Base-by-base conservation (phyloP, 2,888 invertebrate genomes). In the Drosophila neonasuta region DNA sequence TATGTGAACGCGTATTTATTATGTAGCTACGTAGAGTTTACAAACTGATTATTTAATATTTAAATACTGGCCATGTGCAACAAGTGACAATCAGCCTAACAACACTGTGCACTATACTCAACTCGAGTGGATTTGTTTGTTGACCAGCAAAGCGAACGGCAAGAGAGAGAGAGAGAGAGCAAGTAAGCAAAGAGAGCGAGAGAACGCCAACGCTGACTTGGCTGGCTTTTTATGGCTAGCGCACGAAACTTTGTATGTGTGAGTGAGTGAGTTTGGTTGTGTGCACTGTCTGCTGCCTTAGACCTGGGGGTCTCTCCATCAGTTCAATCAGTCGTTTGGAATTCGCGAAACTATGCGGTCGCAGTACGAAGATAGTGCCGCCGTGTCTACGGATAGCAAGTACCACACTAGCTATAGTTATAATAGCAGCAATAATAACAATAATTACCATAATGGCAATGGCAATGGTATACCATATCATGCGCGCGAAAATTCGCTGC, bases 401-500 rank as follows among this genome's bases (percentile, higher is more conserved):
- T 83, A 85, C 69, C 72, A 81, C 68, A 64, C 54, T 62, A 72
- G 64, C 58, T 71, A 80, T 41, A 77, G 62, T 68, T 58, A 83
- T 68, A 75, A 68, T 70, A 69, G 24, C 24, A 24, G 24, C 24
- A 4, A 77, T 70, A 80, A 75, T 71, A 79, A 77, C 65, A 77
- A 80, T 79, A 79, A 79, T 71, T 76, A 70, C 68, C 77, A 74
- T 69, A 80, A 71, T 64, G 73, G 68, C 59, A 36, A 36, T 36
- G 32, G 32, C 10, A 81, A 82, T 68, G 79, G 82, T 41, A 96
- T 96, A 90, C 97, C 97, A 81, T 97, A 97, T 92, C 97, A 97
- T 94, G 97, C 97, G 88, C 93, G 97, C 88, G 94, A 96, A 82
- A 96, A 97, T 91, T 96, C 96, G 86, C 94, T 96, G 86, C 97